A percentile compares a stretch with the other conserved stretches of the same genome.
Conservation (phyloP, 1,140 invertebrate genomes). For the Agraylea sexmaculata region DNA sequence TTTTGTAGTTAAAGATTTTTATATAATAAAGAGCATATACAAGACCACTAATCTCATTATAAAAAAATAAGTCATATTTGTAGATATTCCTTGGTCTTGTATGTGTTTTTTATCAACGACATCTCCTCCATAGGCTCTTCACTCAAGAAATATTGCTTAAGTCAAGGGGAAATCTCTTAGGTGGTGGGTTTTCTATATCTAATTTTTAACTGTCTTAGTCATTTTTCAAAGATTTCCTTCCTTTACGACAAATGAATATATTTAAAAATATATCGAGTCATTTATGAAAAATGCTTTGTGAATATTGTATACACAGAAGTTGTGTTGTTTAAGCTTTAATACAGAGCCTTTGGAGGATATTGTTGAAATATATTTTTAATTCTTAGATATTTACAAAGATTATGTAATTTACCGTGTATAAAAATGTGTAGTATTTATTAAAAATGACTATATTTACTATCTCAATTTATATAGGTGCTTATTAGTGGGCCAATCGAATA, state of each 20-base stretch:
- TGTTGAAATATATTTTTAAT: slow-evolving; percentile 17
- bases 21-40: slow-evolving; percentile 15
- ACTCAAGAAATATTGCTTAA: slow-evolving; percentile 7
- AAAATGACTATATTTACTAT: slow-evolving; percentile 18
- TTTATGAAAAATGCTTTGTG: too few species aligned
- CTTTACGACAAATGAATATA: too few species aligned
- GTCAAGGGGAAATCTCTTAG: slow-evolving; percentile 19
- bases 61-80: slow-evolving; percentile 21
- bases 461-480: slow-evolving; percentile 20
- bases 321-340: slow-evolving; percentile 22
- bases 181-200: slow-evolving; percentile 18
- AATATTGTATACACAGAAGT: too few species aligned
- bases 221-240: slow-evolving; percentile 12
- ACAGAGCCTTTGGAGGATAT: slow-evolving; percentile 19
- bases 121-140: slow-evolving; percentile 36
- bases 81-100: slow-evolving; percentile 15
- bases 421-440: slow-evolving; percentile 22
- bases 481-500: slow-evolving; percentile 13
- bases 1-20: slow-evolving; percentile 13
- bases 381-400: slow-evolving; percentile 18
- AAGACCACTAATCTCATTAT: slow-evolving; percentile 10
- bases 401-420: slow-evolving; percentile 19
- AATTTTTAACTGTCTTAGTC: slow-evolving; percentile 17
- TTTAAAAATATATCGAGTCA: too few species aligned
- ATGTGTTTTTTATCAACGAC: slow-evolving; percentile 24